Evolutionary conservation across 2,797 vertebrate species (phyloP).

Genomic region (Danio jaintianensis): DNA sequence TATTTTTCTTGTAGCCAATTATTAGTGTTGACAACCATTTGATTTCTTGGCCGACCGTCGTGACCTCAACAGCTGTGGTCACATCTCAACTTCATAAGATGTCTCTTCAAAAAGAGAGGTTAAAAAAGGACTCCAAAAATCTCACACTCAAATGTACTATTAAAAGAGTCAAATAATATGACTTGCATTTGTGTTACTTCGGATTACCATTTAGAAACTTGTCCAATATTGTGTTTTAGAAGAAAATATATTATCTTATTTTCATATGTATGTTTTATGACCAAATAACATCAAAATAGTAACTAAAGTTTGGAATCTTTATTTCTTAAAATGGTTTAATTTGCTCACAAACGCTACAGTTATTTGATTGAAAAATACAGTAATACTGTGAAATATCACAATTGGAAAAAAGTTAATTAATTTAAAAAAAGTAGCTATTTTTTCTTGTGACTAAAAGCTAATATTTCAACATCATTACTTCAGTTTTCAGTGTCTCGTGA

Average conservation of each 20-base stretch:
- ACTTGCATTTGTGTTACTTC: neutral
- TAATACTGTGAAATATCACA: neutral
- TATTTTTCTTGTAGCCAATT: slow-evolving; percentile 37
- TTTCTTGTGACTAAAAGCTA: neutral
- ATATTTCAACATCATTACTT: neutral
- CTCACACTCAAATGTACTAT: neutral
- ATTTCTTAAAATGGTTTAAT: neutral
- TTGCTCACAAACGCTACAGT: neutral
- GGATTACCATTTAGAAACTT: neutral
- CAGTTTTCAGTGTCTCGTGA: neutral
- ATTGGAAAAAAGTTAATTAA: neutral
- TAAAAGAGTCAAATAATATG: neutral
- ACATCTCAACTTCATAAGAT: slow-evolving; percentile 7
- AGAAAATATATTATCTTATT: neutral
- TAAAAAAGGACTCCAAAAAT: neutral
- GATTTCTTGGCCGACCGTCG: slow-evolving; percentile 35
- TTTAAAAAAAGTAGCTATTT: neutral
- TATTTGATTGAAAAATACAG: neutral
- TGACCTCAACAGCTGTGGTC: slow-evolving; percentile 25
- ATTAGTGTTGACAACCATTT: slow-evolving; percentile 50
- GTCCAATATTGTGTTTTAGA: neutral
- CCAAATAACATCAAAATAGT: neutral
- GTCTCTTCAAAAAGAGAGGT: neutral
- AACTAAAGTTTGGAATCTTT: neutral
- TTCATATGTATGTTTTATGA: no score